A percentile compares a stretch with the other conserved stretches of the same genome.
phyloP scores from a whole-genome alignment of 2,888 invertebrate species.

The Mactromeris polynyma region DNA sequence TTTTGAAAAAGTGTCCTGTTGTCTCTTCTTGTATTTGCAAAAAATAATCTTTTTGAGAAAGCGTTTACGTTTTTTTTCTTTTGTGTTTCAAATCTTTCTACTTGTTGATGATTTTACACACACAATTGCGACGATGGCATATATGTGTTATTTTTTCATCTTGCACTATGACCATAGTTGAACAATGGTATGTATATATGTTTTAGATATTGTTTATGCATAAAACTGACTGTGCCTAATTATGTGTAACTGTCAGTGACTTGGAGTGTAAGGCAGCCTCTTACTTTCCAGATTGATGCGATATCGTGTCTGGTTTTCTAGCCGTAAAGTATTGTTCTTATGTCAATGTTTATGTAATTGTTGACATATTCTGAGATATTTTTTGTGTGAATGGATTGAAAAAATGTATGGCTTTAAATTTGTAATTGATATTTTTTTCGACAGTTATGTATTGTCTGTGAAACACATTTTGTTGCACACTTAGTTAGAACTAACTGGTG shows the following conservation, averaged over 20 bases:
- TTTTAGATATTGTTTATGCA: conserved; percentile 21
- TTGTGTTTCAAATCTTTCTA: background rate
- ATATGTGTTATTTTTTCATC: background rate
- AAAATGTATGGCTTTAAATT: conserved; percentile 13
- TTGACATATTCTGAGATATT: background rate
- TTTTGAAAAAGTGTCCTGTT: background rate
- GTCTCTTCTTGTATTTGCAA: background rate
- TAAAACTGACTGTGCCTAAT: conserved; percentile 21
- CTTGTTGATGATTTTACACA: background rate
- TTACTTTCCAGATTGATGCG: background rate
- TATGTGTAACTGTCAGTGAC: conserved; percentile 4
- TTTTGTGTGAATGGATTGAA: background rate
- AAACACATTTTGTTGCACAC: background rate
- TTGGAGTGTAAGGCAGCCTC: background rate
- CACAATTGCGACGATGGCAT: background rate
- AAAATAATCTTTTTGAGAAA: background rate
- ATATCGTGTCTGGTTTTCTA: background rate
- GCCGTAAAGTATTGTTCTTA: conserved; percentile 1
- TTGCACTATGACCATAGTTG: conserved; percentile 15
- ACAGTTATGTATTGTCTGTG: background rate
- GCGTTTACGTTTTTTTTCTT: background rate
- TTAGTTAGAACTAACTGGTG: no score
- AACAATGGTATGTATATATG: conserved; percentile 13
- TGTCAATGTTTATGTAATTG: background rate
- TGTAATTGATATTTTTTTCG: background rate